phyloP scores from a whole-genome alignment of 2,113 vertebrate genomes.

The Bos javanicus region DNA sequence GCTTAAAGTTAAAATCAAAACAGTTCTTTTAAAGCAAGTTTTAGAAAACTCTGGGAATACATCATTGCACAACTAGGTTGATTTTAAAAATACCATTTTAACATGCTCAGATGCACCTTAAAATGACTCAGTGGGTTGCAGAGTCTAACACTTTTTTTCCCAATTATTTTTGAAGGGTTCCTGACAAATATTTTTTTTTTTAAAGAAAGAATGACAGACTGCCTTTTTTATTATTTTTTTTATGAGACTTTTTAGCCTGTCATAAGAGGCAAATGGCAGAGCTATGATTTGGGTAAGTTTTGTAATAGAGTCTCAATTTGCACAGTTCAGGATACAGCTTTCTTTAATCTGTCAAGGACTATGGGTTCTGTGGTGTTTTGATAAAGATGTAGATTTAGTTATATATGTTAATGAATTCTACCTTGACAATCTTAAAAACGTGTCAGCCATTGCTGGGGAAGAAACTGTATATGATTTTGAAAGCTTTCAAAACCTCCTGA shows the following conservation, averaged over 20 bases:
- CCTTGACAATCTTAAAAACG: conserved; percentile 61
- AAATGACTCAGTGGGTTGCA: conserved; percentile 70
- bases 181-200: conserved; percentile 79
- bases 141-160: conserved; percentile 76
- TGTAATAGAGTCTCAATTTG: conserved; percentile 68
- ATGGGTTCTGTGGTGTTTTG: conserved; percentile 62
- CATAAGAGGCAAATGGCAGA: conserved; percentile 76
- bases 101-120: conserved; percentile 60
- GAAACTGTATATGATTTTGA: conserved; percentile 45
- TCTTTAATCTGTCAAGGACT: conserved; percentile 74
- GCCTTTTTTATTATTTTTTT: conserved; percentile 78
- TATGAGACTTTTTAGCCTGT: conserved; percentile 77
- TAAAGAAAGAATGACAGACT: conserved; percentile 72
- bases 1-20: conserved; percentile 69
- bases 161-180: conserved; percentile 82
- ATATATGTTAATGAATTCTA: conserved; percentile 74
- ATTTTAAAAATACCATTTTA: conserved; percentile 53
- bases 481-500: conserved; percentile 30
- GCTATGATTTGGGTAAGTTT: conserved; percentile 71
- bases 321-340: conserved; percentile 71
- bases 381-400: conserved; percentile 58
- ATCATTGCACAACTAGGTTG: conserved; percentile 32
- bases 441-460: conserved; percentile 63
- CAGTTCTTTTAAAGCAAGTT: conserved; percentile 44
- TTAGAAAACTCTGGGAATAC: conserved; percentile 55